These are phyloP conservation scores for Camponotus vicinus DNA, from an alignment of 1,140 invertebrate genomes.

Conservation along the genomic window DNA sequence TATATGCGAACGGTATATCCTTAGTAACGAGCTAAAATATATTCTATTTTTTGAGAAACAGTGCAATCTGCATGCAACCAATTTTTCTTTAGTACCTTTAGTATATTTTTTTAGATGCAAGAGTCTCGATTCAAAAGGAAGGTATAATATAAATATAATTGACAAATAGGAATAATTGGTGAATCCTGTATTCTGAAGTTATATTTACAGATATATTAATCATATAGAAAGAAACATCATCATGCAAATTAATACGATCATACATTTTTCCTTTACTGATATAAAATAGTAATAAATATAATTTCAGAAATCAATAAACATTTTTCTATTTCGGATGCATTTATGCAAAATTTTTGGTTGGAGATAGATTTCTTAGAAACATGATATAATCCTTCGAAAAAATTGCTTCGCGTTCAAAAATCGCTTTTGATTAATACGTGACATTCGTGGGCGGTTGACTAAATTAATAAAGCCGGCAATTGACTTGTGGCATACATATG, in stretches of 20 bases:
- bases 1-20: constrained; percentile 21
- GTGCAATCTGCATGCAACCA: background rate
- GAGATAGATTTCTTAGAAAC: background rate
- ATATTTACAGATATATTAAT: background rate
- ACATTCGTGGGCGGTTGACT: background rate
- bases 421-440: background rate
- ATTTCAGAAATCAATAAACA: background rate
- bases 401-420: constrained; percentile 1
- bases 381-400: background rate
- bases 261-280: background rate
- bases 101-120: background rate
- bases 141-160: constrained; percentile 6
- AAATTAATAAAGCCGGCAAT: constrained; percentile 1
- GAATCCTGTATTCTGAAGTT: background rate
- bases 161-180: constrained; percentile 12
- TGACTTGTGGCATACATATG: background rate
- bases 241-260: background rate
- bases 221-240: background rate
- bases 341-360: background rate
- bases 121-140: constrained; percentile 4
- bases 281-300: background rate
- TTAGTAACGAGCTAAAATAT: constrained; percentile 22
- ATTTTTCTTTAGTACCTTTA: constrained; percentile 5
- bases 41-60: background rate
- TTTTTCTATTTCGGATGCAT: background rate